These are phyloP conservation scores for Gymnarchus niloticus DNA, from an alignment of 2,113 vertebrate genomes.

Conservation along the genomic window DNA sequence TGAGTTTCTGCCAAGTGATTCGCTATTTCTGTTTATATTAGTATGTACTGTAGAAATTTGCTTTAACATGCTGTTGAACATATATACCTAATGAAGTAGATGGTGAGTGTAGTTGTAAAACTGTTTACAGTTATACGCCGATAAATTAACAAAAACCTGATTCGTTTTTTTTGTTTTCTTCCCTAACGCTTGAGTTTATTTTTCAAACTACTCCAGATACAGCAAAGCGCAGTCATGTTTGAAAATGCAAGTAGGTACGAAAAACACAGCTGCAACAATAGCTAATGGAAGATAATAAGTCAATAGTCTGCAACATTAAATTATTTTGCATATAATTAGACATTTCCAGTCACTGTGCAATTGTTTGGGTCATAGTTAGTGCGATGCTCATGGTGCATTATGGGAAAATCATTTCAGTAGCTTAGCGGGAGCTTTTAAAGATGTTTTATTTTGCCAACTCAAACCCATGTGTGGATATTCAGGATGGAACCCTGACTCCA, in stretches of 20 bases:
- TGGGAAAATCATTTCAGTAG: background rate
- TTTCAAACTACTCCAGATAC: background rate
- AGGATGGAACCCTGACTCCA: too few relatives aligned
- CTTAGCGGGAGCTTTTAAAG: background rate
- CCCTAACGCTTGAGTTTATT: background rate
- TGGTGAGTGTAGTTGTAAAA: background rate
- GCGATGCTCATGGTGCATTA: background rate
- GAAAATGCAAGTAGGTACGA: background rate
- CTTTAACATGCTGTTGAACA: too few relatives aligned
- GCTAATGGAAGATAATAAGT: conserved; percentile 12
- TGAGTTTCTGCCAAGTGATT: too few relatives aligned
- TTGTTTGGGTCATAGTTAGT: background rate
- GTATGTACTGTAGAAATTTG: too few relatives aligned
- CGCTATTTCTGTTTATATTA: too few relatives aligned
- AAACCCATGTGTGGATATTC: background rate
- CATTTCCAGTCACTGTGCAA: background rate
- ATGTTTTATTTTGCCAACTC: background rate
- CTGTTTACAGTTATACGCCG: background rate
- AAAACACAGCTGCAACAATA: background rate
- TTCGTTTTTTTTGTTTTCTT: background rate
- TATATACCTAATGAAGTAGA: too few relatives aligned
- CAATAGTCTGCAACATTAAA: background rate
- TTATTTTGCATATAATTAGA: conserved; percentile 12
- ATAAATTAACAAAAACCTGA: background rate
- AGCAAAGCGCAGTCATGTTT: background rate